Evolutionary conservation across 2,888 invertebrate species (phyloP).

Genomic region (Cheilosia pagana): DNA sequence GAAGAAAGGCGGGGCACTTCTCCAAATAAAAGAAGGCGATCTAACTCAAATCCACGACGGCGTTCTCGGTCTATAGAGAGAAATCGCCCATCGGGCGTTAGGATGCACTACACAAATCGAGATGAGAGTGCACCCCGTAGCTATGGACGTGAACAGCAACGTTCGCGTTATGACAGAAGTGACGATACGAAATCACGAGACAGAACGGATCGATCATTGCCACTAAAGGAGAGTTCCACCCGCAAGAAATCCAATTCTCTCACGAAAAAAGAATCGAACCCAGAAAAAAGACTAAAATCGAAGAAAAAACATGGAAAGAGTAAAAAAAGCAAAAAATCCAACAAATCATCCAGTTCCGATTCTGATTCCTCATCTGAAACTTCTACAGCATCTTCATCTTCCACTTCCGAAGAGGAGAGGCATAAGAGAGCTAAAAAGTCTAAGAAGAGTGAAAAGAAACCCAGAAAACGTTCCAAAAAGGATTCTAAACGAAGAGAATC

Average conservation of each 20-base stretch:
- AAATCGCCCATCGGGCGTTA: background rate
- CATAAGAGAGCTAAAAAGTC: conserved; percentile 75
- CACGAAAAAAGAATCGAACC: background rate
- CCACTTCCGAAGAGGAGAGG: conserved; percentile 77
- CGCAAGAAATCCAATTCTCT: background rate
- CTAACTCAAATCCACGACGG: conserved; percentile 1
- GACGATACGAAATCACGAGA: background rate
- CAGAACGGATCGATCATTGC: background rate
- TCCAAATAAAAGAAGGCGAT: background rate
- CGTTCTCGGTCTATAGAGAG: background rate
- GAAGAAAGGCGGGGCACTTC: background rate
- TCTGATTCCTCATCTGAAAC: conserved; percentile 47
- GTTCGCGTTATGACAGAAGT: background rate
- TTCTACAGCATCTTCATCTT: conserved; percentile 63
- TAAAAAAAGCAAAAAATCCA: conserved; percentile 74
- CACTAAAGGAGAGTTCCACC: background rate
- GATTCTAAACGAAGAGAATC: conserved; percentile 74
- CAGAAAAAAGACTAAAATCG: conserved; percentile 29
- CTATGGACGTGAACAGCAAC: background rate
- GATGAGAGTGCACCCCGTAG: background rate
- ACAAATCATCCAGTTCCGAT: conserved; percentile 57
- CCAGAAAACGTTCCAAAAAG: conserved; percentile 53
- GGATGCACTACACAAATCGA: background rate
- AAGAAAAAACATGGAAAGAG: conserved; percentile 38
- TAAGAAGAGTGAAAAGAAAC: conserved; percentile 73